Evolutionary conservation across 2,113 vertebrate genomes (phyloP).

Genomic region (Cnemophilus loriae): DNA sequence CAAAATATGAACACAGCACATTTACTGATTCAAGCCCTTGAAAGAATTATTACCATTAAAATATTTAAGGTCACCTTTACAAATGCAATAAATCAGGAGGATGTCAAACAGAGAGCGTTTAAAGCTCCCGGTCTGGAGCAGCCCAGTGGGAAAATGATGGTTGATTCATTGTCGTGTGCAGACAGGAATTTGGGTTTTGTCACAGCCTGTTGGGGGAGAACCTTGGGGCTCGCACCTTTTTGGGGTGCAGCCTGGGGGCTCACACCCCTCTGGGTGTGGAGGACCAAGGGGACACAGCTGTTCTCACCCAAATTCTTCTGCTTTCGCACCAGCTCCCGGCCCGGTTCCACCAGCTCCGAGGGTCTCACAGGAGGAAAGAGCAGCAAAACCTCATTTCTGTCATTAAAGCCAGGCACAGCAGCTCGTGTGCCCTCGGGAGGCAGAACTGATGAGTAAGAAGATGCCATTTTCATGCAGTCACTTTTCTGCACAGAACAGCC

Average conservation of each 20-base stretch:
- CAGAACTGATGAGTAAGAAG: constrained; percentile 46
- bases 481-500: neutral
- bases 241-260: neutral
- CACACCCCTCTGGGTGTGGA: neutral
- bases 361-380: neutral
- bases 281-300: neutral
- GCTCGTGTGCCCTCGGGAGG: neutral
- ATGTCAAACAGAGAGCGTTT: constrained; percentile 47
- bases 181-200: neutral
- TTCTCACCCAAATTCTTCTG: neutral
- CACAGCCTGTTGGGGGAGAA: neutral
- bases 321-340: neutral
- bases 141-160: neutral
- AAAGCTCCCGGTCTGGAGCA: neutral
- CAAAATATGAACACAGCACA: constrained; percentile 67
- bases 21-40: constrained; percentile 61
- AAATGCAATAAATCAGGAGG: constrained; percentile 61
- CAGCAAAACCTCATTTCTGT: neutral
- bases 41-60: constrained; percentile 72
- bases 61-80: constrained; percentile 71
- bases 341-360: rapidly evolving
- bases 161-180: neutral
- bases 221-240: neutral
- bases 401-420: neutral
- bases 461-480: constrained; percentile 14